Conservation (phyloP, 2,113 vertebrate genomes). For the Formicarius rufipectus region DNA sequence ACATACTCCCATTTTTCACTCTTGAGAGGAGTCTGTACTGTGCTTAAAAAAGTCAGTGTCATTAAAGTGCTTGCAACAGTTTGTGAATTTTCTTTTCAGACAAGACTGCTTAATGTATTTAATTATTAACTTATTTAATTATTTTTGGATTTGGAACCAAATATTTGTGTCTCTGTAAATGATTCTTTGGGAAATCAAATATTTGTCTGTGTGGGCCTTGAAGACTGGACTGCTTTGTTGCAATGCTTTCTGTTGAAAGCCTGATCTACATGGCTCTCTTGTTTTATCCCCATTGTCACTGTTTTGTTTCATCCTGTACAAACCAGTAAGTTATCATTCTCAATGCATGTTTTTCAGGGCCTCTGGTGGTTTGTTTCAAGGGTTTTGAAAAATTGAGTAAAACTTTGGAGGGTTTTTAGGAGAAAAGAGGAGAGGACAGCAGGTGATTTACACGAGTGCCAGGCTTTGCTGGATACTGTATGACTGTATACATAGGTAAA, state of each 20-base stretch:
- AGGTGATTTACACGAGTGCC: neutral
- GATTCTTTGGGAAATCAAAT: neutral
- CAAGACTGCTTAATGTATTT: neutral
- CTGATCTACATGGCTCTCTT: neutral
- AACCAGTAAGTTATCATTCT: neutral
- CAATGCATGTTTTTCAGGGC: neutral
- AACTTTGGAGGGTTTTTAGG: neutral
- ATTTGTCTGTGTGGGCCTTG: neutral
- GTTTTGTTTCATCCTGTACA: neutral
- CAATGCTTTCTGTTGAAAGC: neutral
- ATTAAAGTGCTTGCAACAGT: neutral
- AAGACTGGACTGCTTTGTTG: neutral
- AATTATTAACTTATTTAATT: neutral
- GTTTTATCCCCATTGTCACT: neutral
- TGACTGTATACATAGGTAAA: neutral
- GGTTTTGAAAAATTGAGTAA: neutral
- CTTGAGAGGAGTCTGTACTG: neutral
- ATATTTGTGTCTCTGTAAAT: neutral
- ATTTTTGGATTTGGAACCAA: neutral
- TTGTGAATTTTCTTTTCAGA: neutral
- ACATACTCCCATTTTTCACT: neutral
- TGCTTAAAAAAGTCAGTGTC: neutral
- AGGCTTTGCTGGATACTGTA: neutral
- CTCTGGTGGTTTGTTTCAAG: neutral
- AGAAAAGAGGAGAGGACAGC: neutral